Base-by-base conservation (phyloP, 1,140 invertebrate genomes). In the Periplaneta americana region DNA sequence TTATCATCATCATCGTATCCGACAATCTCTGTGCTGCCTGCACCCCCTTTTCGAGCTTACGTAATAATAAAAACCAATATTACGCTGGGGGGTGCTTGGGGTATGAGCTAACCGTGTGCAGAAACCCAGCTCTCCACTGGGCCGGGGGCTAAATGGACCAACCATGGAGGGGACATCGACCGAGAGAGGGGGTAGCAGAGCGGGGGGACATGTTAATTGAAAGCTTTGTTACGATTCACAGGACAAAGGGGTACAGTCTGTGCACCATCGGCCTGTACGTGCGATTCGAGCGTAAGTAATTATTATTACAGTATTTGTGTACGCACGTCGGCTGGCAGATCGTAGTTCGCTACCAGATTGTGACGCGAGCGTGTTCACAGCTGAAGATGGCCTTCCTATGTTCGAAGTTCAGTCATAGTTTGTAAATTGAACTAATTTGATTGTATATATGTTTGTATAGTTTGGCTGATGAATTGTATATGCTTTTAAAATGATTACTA, bases 141-240 rank as follows among this genome's bases (percentile, higher is more conserved):
- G 39, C 39, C 17, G 39, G 39, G 39, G 39, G 39, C 39, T 48
- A 48, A 48, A 48, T 48, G 39, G 39, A 48, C 39, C 39, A 48
- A 48, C 39, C 13, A 48, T 48, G 39, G 48, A n/a, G 31, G 28
- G 34, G 22, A 10, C 11, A 15, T 22, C 11, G 22, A 15, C 34
- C 0, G 11, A 28, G 18, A 34, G 77, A 28, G n/a, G 3, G 34
- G 17, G n/a, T 11, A 34, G 36, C 28, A n/a, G n/a, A 5, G 17
- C 13, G 22, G 34, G n/a, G 28, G 77, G 36, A 78, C 35, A 36
- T 48, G 77, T 78, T 78, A 78, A 78, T 78, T 78, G 77, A 78
- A 78, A 78, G 77, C 77, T 78, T 48, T 78, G 77, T 78, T 48
- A 78, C 77, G 77, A 78, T 48, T 35, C 35, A 78, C 77, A 48